Evolutionary conservation across 2,113 vertebrate genomes (phyloP).

Genomic region (Lophochroa leadbeateri): DNA sequence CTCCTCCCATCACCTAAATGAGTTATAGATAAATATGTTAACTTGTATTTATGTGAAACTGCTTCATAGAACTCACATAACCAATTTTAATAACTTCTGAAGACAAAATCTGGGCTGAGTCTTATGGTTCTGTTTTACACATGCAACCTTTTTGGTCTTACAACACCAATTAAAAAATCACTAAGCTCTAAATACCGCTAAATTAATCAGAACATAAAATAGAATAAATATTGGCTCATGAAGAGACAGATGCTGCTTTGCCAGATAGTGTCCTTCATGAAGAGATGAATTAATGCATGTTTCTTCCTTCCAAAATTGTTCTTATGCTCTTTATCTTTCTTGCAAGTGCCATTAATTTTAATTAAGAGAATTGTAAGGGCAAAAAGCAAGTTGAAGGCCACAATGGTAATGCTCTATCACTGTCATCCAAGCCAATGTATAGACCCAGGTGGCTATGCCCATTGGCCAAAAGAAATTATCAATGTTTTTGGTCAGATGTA

Average conservation of each 20-base stretch:
- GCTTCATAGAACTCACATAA: neutral
- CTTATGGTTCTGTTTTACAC: neutral
- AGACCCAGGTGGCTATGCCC: neutral
- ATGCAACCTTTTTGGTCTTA: neutral
- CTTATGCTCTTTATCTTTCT: neutral
- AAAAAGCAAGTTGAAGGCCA: neutral
- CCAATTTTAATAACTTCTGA: neutral
- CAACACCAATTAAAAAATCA: neutral
- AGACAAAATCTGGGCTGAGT: neutral
- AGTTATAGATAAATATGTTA: neutral
- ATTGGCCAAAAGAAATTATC: neutral
- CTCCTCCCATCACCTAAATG: conserved; percentile 14
- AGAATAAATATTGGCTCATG: conserved; percentile 31
- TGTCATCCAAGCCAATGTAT: neutral
- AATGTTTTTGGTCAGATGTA: neutral
- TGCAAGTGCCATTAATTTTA: conserved; percentile 37
- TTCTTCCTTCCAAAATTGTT: neutral
- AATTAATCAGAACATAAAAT: neutral
- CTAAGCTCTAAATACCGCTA: neutral
- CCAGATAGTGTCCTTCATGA: neutral
- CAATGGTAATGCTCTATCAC: neutral
- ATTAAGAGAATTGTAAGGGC: neutral
- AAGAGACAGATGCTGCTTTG: neutral
- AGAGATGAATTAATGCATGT: neutral
- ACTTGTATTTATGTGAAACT: neutral